Percentiles rank a stretch among this genome's conserved stretches.
These are phyloP conservation scores for Benitochromis conjunctus DNA, from an alignment of 2,113 vertebrate genomes.

Conservation along the genomic window DNA sequence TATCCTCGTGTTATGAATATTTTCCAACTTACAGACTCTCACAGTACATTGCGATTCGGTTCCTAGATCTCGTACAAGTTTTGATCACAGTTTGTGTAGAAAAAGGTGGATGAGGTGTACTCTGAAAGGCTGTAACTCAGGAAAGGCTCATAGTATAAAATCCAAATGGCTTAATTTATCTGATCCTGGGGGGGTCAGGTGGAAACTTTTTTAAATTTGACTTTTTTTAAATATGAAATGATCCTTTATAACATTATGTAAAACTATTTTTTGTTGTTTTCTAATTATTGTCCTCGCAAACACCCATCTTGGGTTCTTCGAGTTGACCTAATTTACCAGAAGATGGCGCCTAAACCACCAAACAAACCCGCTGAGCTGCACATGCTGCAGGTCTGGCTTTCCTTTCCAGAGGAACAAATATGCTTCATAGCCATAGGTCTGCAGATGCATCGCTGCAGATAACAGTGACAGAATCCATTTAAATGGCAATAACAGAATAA, in stretches of 20 bases:
- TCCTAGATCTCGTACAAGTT: background rate
- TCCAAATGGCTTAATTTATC: background rate
- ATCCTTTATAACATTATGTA: background rate
- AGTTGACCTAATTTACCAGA: constrained; percentile 11
- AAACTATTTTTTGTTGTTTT: background rate
- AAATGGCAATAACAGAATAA: background rate
- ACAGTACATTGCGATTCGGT: background rate
- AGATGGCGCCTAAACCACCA: constrained; percentile 54
- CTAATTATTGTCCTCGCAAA: background rate
- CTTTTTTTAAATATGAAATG: rapidly evolving
- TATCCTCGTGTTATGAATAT: background rate
- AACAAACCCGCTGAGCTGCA: background rate
- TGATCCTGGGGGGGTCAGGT: background rate
- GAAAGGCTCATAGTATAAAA: background rate
- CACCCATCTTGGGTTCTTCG: background rate
- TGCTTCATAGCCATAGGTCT: background rate
- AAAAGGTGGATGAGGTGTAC: background rate
- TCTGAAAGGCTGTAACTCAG: background rate
- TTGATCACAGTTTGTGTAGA: background rate
- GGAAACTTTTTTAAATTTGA: background rate
- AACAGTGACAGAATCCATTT: background rate
- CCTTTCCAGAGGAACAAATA: background rate
- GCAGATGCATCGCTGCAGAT: background rate
- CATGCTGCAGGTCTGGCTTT: background rate
- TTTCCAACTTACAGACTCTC: background rate